phyloP scores from a whole-genome alignment of 2,113 vertebrate species.

The human (Homo sapiens) region DNA sequence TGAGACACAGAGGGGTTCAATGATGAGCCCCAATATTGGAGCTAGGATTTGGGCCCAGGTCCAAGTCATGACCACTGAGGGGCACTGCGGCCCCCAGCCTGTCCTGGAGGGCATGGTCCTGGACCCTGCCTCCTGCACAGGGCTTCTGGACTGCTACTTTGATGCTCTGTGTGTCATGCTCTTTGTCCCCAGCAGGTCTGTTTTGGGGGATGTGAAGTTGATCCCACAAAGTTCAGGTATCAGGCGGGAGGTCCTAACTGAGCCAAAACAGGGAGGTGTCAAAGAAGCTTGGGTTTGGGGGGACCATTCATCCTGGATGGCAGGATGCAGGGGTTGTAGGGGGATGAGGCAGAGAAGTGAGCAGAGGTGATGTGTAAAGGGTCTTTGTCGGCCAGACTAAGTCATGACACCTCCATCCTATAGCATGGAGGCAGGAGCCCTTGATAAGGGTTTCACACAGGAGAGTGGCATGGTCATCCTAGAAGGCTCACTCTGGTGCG shows the following conservation, averaged over 20 bases:
- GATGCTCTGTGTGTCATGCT: not conserved
- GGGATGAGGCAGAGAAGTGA: not conserved
- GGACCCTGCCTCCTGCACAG: not conserved
- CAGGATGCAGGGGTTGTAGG: not conserved
- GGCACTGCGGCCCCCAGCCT: not conserved
- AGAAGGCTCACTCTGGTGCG: not conserved
- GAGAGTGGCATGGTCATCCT: not conserved
- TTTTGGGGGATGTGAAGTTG: not conserved
- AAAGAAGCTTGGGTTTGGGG: not conserved
- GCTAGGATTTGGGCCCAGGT: not conserved
- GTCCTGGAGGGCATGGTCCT: not conserved
- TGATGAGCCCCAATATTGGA: not conserved
- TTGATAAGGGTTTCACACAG: fast-evolving
- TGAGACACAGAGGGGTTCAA: not conserved
- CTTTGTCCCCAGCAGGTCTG: not conserved
- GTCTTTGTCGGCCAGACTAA: not conserved
- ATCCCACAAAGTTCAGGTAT: not conserved
- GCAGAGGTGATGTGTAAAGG: not conserved
- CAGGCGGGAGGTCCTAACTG: not conserved
- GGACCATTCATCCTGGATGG: not conserved
- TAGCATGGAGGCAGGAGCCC: not conserved
- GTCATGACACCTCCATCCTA: not conserved
- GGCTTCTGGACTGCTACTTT: not conserved
- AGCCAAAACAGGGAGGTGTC: not conserved
- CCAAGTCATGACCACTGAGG: not conserved